Conservation (phyloP, 2,797 vertebrate genomes). For the Brachyalestes nurse region DNA sequence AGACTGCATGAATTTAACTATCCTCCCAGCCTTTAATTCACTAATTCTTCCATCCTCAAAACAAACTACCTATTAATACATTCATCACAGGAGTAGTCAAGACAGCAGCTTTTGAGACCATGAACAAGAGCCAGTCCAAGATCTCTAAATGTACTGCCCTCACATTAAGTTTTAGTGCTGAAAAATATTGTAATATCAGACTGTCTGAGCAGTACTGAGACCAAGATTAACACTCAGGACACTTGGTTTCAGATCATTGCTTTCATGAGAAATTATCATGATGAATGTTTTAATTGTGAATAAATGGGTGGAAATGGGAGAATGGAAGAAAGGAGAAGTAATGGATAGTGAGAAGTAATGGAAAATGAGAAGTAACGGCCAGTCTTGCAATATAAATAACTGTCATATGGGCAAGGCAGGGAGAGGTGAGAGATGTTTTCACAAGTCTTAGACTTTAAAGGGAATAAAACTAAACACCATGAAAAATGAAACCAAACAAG, state of each 20-base stretch:
- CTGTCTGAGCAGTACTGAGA: background rate
- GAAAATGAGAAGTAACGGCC: background rate
- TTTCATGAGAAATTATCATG: background rate
- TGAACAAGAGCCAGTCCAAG: background rate
- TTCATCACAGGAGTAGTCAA: background rate
- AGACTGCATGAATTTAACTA: background rate
- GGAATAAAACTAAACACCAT: background rate
- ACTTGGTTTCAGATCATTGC: background rate
- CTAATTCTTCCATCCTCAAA: background rate
- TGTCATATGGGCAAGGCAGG: background rate
- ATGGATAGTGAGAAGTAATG: background rate
- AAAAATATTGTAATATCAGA: background rate
- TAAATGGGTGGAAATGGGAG: background rate
- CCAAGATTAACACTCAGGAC: background rate
- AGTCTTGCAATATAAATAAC: background rate
- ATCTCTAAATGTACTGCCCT: background rate
- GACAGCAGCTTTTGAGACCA: background rate
- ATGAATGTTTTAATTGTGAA: background rate
- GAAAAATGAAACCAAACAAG: background rate
- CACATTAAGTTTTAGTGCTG: background rate
- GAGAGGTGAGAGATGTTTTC: background rate
- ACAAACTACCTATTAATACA: background rate
- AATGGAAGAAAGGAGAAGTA: background rate
- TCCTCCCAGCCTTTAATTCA: background rate
- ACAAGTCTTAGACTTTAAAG: background rate